Conservation (phyloP, 1,140 invertebrate species). For the Hylaeus volcanicus region DNA sequence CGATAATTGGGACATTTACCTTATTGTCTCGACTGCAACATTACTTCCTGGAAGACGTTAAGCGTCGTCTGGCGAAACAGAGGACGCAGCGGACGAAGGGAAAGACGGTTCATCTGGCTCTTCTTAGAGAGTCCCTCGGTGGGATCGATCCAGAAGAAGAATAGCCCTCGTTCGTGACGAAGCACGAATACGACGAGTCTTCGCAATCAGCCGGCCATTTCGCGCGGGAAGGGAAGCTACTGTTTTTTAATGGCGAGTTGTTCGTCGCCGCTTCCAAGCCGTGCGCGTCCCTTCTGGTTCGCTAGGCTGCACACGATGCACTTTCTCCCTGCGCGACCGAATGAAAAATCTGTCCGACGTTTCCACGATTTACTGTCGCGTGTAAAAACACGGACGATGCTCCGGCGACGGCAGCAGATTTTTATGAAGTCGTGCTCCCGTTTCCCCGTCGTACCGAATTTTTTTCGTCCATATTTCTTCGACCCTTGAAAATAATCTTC, state of each 20-base stretch:
- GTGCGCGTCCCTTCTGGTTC: conserved; percentile 29
- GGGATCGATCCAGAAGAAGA: conserved; percentile 60
- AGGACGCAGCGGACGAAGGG: not conserved
- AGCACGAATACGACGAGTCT: conserved; percentile 62
- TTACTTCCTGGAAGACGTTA: not conserved
- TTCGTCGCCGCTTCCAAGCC: conserved; percentile 38
- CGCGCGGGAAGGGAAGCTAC: conserved; percentile 66
- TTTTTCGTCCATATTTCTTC: conserved; percentile 32
- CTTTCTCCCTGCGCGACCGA: conserved; percentile 6
- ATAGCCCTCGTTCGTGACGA: conserved; percentile 61
- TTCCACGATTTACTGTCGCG: conserved; percentile 15
- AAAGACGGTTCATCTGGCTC: not conserved
- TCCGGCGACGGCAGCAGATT: conserved; percentile 7
- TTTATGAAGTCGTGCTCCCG: conserved; percentile 1
- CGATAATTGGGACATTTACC: too few species aligned
- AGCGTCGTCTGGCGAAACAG: not conserved
- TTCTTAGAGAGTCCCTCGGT: conserved; percentile 22
- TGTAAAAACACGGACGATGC: conserved; percentile 1
- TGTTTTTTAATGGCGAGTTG: conserved; percentile 67
- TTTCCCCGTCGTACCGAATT: not conserved
- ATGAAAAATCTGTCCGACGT: conserved; percentile 12
- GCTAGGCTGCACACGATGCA: conserved; percentile 2
- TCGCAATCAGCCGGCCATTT: conserved; percentile 60
- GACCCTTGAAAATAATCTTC: too few species aligned
- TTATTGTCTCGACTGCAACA: too few species aligned